Base-by-base conservation (phyloP, 2,888 invertebrate species). In the Muschampia plurimacula region DNA sequence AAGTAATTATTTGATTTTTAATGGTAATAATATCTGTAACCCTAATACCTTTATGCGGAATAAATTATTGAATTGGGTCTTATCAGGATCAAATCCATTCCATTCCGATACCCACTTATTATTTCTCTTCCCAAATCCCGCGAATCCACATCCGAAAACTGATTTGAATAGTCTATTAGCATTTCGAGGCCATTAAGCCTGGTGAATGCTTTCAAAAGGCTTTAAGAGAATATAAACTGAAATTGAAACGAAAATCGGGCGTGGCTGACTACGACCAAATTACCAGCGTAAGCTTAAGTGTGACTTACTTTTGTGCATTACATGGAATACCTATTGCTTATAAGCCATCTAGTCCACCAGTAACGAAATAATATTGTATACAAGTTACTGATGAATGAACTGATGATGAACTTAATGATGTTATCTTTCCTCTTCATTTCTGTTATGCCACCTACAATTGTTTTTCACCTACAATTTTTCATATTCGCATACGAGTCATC, bases 161-260 rank as follows among this genome's bases (percentile, higher is more conserved):
- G 72, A 72, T 72, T 72, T 67, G 72, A 72, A 72, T 72, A 72
- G 72, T 72, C 72, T 72, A 72, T 72, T 72, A 67, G 67, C 67
- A 72, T 72, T 67, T 62, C 52, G 67, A 55, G 55, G 63, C 62
- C 67, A 67, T 67, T 72, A 62, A 39, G 66, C 46, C 55, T 67
- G 32, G 55, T 67, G 55, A 72, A 72, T 72, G 67, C 62, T 67
- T 72, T 67, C 72, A 72, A 72, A 67, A 67, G 67, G 72, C 72
- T 72, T 63, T 72, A 72, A 55, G 72, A 72, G 72, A 72, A 72
- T 72, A 67, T 72, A 72, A 72, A 72, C 72, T 15, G 72, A 67
- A 72, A 72, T 72, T 67, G 72, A 72, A 72, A 72, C 72, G 72
- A 72, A 72, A 72, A 72, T 72, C 72, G 63, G 62, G 55, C 52